Evolutionary conservation across 1,140 invertebrate genomes (phyloP).

Genomic region (Himalopsyche phryganea): DNA sequence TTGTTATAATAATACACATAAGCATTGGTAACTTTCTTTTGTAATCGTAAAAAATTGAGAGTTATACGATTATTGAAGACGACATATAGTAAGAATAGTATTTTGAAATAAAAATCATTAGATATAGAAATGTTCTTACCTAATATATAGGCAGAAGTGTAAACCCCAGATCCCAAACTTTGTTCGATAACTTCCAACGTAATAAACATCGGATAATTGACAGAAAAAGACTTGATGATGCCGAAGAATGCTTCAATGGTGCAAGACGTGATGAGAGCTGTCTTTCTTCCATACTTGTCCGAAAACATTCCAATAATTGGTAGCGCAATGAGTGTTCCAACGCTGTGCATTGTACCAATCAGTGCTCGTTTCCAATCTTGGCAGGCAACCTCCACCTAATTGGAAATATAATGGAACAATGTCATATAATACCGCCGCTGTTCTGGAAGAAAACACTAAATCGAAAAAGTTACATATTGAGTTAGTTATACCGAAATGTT

Average conservation of each 20-base stretch:
- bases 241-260: slow-evolving; percentile 59
- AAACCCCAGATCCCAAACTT: slow-evolving; percentile 48
- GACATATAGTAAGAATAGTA: too few relatives aligned
- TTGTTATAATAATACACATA: too few relatives aligned
- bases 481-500: too few relatives aligned
- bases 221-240: slow-evolving; percentile 61
- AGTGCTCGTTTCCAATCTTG: slow-evolving; percentile 66
- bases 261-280: slow-evolving; percentile 58
- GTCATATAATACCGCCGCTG: too few relatives aligned
- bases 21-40: too few relatives aligned
- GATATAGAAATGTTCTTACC: too few relatives aligned
- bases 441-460: too few relatives aligned
- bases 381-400: slow-evolving; percentile 44
- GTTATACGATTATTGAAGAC: too few relatives aligned
- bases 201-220: slow-evolving; percentile 62
- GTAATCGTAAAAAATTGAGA: too few relatives aligned
- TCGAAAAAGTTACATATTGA: too few relatives aligned
- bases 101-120: too few relatives aligned
- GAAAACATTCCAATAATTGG: slow-evolving; percentile 65
- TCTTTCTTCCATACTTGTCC: slow-evolving; percentile 61
- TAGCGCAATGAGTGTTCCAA: slow-evolving; percentile 67
- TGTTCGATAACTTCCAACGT: slow-evolving; percentile 64
- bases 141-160: slow-evolving; percentile 45
- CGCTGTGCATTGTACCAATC: slow-evolving; percentile 66
- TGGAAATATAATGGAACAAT: too few relatives aligned